phyloP scores from a whole-genome alignment of 30 jellyfish, hydroid and myxozoan species.

The Aurelia sp. region DNA sequence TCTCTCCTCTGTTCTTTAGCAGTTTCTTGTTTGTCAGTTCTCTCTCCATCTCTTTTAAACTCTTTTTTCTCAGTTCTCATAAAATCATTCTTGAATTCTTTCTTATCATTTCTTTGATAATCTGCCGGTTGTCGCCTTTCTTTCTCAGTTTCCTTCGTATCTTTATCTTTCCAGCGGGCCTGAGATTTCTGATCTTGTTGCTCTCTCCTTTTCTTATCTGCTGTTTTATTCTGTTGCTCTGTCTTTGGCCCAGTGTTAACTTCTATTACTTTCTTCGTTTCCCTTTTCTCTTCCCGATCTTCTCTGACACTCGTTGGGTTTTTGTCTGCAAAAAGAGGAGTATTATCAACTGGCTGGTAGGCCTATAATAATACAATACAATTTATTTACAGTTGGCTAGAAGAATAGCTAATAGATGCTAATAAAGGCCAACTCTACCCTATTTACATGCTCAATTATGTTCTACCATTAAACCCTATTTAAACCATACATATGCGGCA shows the following conservation, averaged over 20 bases:
- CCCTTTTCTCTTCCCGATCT: neutral
- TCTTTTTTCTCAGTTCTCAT: neutral
- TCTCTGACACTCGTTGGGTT: slow-evolving; percentile 18
- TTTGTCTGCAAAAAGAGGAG: slow-evolving; percentile 5
- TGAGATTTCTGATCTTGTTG: no score
- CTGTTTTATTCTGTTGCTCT: neutral
- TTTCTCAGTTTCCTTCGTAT: no score
- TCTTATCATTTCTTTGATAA: neutral
- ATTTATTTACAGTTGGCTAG: no score
- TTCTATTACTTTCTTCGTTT: neutral
- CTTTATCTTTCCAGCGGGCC: no score
- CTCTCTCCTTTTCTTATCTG: neutral
- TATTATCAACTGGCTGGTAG: no score
- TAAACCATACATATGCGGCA: no score
- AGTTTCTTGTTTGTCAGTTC: neutral
- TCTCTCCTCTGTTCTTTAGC: no score
- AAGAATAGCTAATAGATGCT: no score
- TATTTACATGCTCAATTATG: no score
- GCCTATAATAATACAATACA: no score
- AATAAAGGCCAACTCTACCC: no score
- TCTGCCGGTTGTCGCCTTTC: neutral
- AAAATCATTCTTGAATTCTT: neutral
- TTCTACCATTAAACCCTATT: no score
- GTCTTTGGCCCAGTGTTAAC: neutral
- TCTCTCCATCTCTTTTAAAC: neutral